Evolutionary conservation across 2,888 invertebrate species (phyloP), one percentile per base, ranked within the genome.

Genomic region (Apantesis nais): DNA sequence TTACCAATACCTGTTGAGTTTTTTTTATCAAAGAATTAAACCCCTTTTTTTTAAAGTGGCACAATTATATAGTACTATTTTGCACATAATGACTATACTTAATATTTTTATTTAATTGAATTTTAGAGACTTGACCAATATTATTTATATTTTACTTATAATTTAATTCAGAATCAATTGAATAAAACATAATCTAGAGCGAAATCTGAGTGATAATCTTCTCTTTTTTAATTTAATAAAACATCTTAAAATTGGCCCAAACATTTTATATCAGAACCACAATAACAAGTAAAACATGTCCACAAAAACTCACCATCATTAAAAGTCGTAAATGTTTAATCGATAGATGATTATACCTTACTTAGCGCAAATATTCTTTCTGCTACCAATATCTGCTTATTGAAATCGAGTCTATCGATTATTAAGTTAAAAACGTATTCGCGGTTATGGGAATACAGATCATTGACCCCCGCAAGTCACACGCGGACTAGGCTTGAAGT

Each of bases 1-100:
- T 72, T 84, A 84, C 83, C 14, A 82, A 86, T 88, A 90, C 90
- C 88, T 90, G 90, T 90, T 88, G 89, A 86, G 41, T 79, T 84
- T 83, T 83, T 79, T 74, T 75, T 71, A 58, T 39, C 4, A 67
- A 52, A 52, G 22, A 52, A 22, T 48, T 22, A 22, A 48, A 9
- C 22, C 9, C 5, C 1, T 22, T 11, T 8, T 34, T 5, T 39
- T 39, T 11, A 22, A n/a, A n/a, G 25, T 31, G 31, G 34, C 2
- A 4, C 19, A 61, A 14, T 22, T 19, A 34, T 12, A 1, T 62
- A 0, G n/a, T 7, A 11, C 22, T 19, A 31, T 55, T 55, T 55
- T n/a, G 19, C 31, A 31, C n/a, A 12, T 25, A 12, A 29, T 58
- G 58, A 29, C 16, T 4, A 16, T 16, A 58, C 7, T 16, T 29